A percentile compares a stretch with the other conserved stretches of the same genome.
These are phyloP conservation scores for Macrocentrus cingulum DNA, from an alignment of 1,140 invertebrate species.

Conservation along the genomic window DNA sequence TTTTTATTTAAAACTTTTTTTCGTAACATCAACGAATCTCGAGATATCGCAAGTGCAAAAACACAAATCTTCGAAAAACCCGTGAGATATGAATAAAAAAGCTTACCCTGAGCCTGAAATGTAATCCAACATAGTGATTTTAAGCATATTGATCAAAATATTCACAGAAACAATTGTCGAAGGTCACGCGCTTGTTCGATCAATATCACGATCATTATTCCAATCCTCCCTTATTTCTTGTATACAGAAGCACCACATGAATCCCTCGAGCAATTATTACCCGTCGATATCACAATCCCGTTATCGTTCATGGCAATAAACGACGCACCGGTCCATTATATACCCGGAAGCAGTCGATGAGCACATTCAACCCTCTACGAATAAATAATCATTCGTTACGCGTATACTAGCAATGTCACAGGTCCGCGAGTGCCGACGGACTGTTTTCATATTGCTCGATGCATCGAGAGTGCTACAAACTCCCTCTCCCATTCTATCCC, in stretches of 20 bases:
- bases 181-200: constrained; percentile 1
- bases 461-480: constrained; percentile 41
- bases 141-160: constrained; percentile 41
- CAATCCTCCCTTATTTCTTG: not conserved
- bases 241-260: not conserved
- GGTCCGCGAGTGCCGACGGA: constrained; percentile 42
- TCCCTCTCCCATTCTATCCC: constrained; percentile 34
- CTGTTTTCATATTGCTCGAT: constrained; percentile 45
- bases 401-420: no score
- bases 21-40: no score
- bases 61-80: no score
- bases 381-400: no score
- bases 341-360: not conserved
- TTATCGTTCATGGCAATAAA: constrained; percentile 37
- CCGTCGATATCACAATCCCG: constrained; percentile 32
- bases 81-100: no score
- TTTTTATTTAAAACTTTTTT: no score
- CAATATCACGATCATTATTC: not conserved
- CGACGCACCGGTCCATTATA: not conserved
- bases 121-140: constrained; percentile 57
- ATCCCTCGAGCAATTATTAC: constrained; percentile 21
- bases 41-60: no score
- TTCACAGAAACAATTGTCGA: not conserved
- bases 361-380: not conserved
- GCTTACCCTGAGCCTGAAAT: constrained; percentile 55